phyloP scores from a whole-genome alignment of 1,140 invertebrate genomes.

The Nylanderia fulva region DNA sequence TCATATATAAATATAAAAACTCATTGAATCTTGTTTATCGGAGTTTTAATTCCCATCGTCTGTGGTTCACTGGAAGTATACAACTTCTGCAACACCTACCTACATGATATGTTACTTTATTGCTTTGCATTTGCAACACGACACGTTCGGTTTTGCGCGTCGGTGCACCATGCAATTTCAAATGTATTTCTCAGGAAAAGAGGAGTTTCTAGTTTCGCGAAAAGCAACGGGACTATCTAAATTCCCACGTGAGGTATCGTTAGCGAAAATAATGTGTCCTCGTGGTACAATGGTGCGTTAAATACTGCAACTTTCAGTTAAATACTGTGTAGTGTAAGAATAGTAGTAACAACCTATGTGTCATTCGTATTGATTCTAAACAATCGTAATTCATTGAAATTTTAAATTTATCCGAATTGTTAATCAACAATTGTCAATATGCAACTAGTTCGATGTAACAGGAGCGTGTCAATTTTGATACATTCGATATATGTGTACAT shows the following conservation, averaged over 20 bases:
- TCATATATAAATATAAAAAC: conserved; percentile 12
- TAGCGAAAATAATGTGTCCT: conserved; percentile 36
- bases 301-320: conserved; percentile 45
- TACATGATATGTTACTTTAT: conserved; percentile 44
- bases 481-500: neutral
- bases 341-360: conserved; percentile 13
- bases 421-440: conserved; percentile 44
- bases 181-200: conserved; percentile 15
- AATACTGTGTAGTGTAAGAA: neutral
- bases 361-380: neutral
- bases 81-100: conserved; percentile 30
- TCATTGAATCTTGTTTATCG: neutral
- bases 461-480: conserved; percentile 6
- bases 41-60: conserved; percentile 6
- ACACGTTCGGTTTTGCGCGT: conserved; percentile 32
- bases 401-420: conserved; percentile 44
- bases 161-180: conserved; percentile 2
- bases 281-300: conserved; percentile 37
- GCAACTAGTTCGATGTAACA: conserved; percentile 3
- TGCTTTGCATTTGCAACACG: conserved; percentile 34
- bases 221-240: conserved; percentile 45
- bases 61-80: neutral
- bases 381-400: conserved; percentile 40
- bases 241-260: conserved; percentile 28
- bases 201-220: conserved; percentile 27